A percentile compares a stretch with the other conserved stretches of the same genome.
Evolutionary conservation across 2,888 invertebrate genomes (phyloP).

Genomic region (Leucophora obtusa): DNA sequence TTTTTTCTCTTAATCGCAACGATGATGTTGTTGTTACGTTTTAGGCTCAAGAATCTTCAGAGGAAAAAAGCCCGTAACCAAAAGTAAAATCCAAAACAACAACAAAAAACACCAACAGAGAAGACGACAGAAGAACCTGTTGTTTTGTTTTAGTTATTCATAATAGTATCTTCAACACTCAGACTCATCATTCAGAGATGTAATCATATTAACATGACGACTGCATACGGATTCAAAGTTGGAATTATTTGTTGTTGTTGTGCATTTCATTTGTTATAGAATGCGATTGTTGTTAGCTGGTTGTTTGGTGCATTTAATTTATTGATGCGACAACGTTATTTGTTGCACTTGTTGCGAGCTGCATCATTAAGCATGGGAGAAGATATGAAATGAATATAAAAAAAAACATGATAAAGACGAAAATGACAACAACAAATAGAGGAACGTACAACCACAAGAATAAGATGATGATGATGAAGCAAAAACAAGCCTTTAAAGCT

Average conservation of each 20-base stretch:
- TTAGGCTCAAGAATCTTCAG: conserved; percentile 24
- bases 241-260: conserved; percentile 17
- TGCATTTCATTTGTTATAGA: conserved; percentile 46
- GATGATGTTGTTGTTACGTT: conserved; percentile 9
- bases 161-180: conserved; percentile 32
- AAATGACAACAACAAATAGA: neutral
- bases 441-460: neutral
- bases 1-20: conserved; percentile 33
- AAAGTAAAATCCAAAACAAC: conserved; percentile 22
- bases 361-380: conserved; percentile 55
- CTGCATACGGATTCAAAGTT: conserved; percentile 37
- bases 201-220: conserved; percentile 43
- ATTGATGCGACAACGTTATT: conserved; percentile 59
- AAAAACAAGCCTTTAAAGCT: conserved; percentile 6
- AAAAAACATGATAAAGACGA: neutral
- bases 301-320: conserved; percentile 55
- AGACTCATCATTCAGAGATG: conserved; percentile 47
- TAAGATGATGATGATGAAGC: conserved; percentile 1
- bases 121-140: conserved; percentile 59
- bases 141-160: conserved; percentile 12
- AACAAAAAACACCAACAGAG: conserved; percentile 34
- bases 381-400: conserved; percentile 23
- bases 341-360: conserved; percentile 57
- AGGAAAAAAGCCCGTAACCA: conserved; percentile 19
- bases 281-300: conserved; percentile 15